Evolutionary conservation across 2,888 invertebrate species (phyloP), one percentile per base, ranked within the genome.

Genomic region (Ectemnius cavifrons): DNA sequence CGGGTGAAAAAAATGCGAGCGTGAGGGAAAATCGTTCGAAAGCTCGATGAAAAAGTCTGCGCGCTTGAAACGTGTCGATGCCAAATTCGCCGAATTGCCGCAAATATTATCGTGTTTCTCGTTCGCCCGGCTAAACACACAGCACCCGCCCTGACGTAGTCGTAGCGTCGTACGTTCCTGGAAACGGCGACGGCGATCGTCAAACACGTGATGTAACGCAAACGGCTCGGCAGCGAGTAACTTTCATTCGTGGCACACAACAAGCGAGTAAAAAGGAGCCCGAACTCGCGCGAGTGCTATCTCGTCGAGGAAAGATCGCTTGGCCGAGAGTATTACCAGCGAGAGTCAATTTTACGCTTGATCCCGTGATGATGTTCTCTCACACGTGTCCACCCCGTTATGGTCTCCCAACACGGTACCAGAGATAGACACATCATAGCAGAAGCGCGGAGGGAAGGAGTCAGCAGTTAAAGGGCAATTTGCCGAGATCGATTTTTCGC

Each of bases 31-130:
- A 23, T 23, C 23, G 23, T 23, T 23, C 23, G 23, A 23, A 23
- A 3, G 8, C n/a, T 16, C 52, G 11, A 52, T 52, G 52, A 1
- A 37, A 37, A 37, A 14, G 52, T 52, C 52, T 47, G n/a, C 52
- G n/a, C 52, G 14, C 52, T 52, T 4, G 14, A 8, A 28, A 57
- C 11, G 58, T 28, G 18, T 46, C 47, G 16, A 46, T 37, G 37
- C 23, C 18, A 27, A 62, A 45, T 63, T 14, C 23, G 20, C 52
- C 13, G 63, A 59, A 59, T 16, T 46, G 59, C 74, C 66, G 72
- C 67, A 67, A 72, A 72, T 72, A 72, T 72, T 69, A 72, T 68
- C 72, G 68, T 72, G 68, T 63, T 63, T 60, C 68, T 69, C 72
- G 60, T 68, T 68, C 68, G 63, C 59, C 63, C 60, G 68, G 63